Evolutionary conservation across 2,888 invertebrate genomes (phyloP).

Genomic region (Trichopria drosophilae): DNA sequence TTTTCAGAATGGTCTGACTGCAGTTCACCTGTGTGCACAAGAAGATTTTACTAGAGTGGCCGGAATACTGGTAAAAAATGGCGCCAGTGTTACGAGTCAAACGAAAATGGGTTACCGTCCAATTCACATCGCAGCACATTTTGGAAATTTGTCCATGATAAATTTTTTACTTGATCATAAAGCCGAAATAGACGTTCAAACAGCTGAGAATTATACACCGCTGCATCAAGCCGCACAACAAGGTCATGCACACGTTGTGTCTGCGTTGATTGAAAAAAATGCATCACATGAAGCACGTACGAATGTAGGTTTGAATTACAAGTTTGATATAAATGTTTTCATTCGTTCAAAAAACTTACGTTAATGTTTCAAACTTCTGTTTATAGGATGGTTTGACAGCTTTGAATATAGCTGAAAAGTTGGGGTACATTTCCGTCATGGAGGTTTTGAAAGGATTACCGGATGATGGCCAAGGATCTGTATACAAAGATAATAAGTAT

Average conservation of each 20-base stretch:
- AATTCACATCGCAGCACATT: conserved; percentile 95
- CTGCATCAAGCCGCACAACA: conserved; percentile 98
- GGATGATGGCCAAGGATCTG: conserved; percentile 53
- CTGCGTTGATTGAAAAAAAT: conserved; percentile 85
- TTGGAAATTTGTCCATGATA: conserved; percentile 92
- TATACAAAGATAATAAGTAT: conserved; percentile 62
- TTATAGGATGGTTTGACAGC: conserved; percentile 93
- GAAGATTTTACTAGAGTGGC: conserved; percentile 91
- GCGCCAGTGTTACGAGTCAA: conserved; percentile 72
- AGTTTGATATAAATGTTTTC: conserved; percentile 4
- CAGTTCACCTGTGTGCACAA: conserved; percentile 92
- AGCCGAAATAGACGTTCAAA: conserved; percentile 81
- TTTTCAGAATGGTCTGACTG: conserved; percentile 81
- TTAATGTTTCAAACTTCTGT: too few species aligned
- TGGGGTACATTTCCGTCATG: conserved; percentile 97
- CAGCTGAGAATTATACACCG: conserved; percentile 78
- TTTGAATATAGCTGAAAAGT: conserved; percentile 90
- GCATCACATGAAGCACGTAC: conserved; percentile 95
- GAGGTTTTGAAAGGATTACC: conserved; percentile 82
- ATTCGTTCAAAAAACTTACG: background rate
- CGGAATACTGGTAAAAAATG: conserved; percentile 75
- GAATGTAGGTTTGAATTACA: conserved; percentile 70
- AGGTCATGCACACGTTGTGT: conserved; percentile 94
- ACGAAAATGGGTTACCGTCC: conserved; percentile 92
- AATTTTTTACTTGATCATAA: conserved; percentile 84